phyloP scores from a whole-genome alignment of 1,140 invertebrate genomes.

The Diorhabda sublineata region DNA sequence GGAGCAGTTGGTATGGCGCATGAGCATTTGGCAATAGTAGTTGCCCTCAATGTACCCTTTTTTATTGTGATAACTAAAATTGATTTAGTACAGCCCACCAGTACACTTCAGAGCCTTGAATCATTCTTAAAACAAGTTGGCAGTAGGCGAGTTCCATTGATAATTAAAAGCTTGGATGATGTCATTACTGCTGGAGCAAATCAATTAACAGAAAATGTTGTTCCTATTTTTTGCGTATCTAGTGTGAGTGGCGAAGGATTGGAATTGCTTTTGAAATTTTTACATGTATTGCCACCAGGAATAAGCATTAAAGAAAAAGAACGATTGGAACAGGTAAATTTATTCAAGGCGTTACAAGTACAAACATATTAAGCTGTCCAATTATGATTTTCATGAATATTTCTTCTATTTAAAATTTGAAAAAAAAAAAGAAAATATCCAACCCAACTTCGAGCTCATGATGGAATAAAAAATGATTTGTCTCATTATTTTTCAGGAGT shows the following conservation, averaged over 20 bases:
- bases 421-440: no score
- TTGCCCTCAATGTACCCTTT: conserved; percentile 83
- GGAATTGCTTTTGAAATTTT: conserved; percentile 73
- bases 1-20: conserved; percentile 68
- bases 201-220: conserved; percentile 59
- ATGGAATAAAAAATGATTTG: no score
- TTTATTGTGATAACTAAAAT: conserved; percentile 89
- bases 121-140: conserved; percentile 58
- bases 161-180: conserved; percentile 67
- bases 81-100: conserved; percentile 65
- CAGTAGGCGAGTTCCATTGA: conserved; percentile 55
- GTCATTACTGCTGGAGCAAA: conserved; percentile 64
- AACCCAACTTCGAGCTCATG: no score
- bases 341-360: not conserved
- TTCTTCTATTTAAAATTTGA: no score
- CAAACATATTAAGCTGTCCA: no score
- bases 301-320: conserved; percentile 67
- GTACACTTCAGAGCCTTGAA: conserved; percentile 60
- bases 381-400: no score
- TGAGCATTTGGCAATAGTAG: conserved; percentile 80
- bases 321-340: conserved; percentile 59
- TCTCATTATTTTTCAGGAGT: conserved; percentile 52
- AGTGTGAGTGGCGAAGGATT: conserved; percentile 87
- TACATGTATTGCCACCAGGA: conserved; percentile 69
- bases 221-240: conserved; percentile 93